phyloP scores from a whole-genome alignment of 2,113 vertebrate genomes.

The Corythaixoides concolor region DNA sequence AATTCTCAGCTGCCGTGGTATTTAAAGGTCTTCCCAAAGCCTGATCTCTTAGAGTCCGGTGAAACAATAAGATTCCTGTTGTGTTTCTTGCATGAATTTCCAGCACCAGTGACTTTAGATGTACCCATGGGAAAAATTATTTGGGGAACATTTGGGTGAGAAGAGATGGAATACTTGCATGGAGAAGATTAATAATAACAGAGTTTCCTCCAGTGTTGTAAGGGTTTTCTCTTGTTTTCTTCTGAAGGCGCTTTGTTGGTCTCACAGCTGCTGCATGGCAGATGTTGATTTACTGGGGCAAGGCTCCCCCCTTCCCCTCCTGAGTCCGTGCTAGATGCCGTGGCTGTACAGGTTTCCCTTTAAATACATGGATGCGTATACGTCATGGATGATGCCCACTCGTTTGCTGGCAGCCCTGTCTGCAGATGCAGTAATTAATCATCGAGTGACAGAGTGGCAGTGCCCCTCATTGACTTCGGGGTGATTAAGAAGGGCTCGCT shows the following conservation, averaged over 20 bases:
- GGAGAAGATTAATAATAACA: neutral
- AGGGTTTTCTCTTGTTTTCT: constrained; percentile 1
- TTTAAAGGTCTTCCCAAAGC: neutral
- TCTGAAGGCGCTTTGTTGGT: constrained; percentile 46
- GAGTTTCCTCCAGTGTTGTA: neutral
- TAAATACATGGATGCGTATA: neutral
- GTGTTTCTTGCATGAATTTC: neutral
- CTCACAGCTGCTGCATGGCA: constrained; percentile 46
- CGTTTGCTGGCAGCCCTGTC: constrained; percentile 13
- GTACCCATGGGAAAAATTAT: neutral
- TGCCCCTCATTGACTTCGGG: constrained; percentile 11
- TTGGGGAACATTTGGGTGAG: neutral
- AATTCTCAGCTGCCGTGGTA: neutral
- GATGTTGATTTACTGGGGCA: constrained; percentile 7
- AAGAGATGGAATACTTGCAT: neutral
- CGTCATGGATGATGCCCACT: constrained; percentile 24
- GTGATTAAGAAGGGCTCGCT: constrained; percentile 10
- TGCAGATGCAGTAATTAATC: constrained; percentile 59
- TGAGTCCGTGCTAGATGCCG: rapidly evolving
- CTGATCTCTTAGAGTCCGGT: neutral
- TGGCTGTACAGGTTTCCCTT: neutral
- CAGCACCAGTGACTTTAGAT: neutral
- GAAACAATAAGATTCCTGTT: neutral
- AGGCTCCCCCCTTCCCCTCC: neutral
- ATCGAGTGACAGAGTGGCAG: constrained; percentile 3